Evolutionary conservation across 2,888 invertebrate genomes (phyloP).

Genomic region (Polia nebulosa): DNA sequence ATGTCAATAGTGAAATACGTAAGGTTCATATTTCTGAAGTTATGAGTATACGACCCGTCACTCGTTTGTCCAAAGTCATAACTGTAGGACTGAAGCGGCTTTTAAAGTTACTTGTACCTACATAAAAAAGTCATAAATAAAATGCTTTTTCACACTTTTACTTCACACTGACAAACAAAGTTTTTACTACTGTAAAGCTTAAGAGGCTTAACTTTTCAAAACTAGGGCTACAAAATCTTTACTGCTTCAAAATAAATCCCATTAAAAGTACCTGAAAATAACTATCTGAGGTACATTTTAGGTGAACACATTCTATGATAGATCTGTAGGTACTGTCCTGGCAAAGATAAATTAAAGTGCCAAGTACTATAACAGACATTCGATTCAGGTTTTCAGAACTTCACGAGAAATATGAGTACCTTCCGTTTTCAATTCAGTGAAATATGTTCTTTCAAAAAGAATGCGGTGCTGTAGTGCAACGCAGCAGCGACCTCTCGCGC

Average conservation of each 20-base stretch:
- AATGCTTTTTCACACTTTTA: background rate
- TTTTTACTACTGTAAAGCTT: background rate
- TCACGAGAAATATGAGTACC: constrained; percentile 16
- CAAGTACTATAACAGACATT: constrained; percentile 36
- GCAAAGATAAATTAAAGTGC: constrained; percentile 36
- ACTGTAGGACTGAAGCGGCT: background rate
- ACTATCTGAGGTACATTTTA: background rate
- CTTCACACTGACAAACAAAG: background rate
- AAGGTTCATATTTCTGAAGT: no score
- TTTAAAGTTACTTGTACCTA: background rate
- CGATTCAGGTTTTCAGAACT: constrained; percentile 27
- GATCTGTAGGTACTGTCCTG: background rate
- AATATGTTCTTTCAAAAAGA: background rate
- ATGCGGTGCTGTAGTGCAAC: background rate
- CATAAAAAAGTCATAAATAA: background rate
- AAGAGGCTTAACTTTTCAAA: constrained; percentile 4
- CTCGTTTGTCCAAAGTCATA: no score
- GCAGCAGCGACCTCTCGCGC: no score
- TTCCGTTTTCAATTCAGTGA: constrained; percentile 4
- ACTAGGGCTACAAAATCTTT: background rate
- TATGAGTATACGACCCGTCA: no score
- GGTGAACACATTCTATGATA: constrained; percentile 14
- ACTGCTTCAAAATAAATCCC: constrained; percentile 11
- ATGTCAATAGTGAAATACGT: no score
- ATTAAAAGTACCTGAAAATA: background rate